phyloP scores from a whole-genome alignment of 2,113 vertebrate genomes.

The Saccopteryx bilineata region DNA sequence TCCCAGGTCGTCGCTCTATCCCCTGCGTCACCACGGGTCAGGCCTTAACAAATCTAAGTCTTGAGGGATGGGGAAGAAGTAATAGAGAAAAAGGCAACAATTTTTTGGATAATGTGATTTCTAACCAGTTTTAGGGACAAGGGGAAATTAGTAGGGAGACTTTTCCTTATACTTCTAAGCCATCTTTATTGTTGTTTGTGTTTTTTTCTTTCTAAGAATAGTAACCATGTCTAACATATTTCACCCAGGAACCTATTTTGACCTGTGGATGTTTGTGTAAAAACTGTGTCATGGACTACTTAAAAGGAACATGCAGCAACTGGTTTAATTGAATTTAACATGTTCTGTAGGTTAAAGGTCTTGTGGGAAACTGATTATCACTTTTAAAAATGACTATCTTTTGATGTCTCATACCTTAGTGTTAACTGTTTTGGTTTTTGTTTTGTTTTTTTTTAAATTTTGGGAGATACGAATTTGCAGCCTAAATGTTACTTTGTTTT shows the following conservation, averaged over 20 bases:
- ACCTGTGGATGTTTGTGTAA: not conserved
- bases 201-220: constrained; percentile 15
- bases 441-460: not conserved
- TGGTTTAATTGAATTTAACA: not conserved
- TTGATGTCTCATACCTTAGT: not conserved
- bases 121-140: constrained; percentile 26
- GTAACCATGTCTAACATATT: not conserved
- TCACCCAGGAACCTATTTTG: constrained; percentile 13
- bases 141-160: constrained; percentile 1
- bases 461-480: not conserved
- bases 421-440: not conserved
- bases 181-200: not conserved
- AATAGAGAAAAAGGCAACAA: not conserved
- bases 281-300: not conserved
- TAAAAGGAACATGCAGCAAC: constrained; percentile 8
- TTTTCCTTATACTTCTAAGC: not conserved
- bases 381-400: constrained; percentile 48
- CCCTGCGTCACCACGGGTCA: no score
- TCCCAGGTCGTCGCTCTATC: no score
- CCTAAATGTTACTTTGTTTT: not conserved
- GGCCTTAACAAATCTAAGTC: not conserved
- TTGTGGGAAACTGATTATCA: constrained; percentile 13
- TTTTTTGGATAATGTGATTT: constrained; percentile 26
- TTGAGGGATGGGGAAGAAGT: not conserved
- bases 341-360: constrained; percentile 7